Evolutionary conservation across 2,888 invertebrate genomes (phyloP).

Genomic region (Lepidochitona cinerea): DNA sequence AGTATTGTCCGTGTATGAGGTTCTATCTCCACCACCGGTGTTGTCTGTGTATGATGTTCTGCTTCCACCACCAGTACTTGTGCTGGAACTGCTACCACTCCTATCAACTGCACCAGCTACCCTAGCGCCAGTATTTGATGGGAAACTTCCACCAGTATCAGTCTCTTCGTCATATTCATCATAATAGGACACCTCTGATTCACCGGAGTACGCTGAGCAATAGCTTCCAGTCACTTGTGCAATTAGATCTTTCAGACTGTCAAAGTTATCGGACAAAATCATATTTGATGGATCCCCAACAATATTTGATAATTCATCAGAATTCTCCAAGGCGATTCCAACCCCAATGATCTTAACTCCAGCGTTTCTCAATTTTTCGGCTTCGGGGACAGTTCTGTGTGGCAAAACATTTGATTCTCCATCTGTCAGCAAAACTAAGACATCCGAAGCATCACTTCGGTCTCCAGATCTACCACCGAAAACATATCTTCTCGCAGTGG

Average conservation of each 20-base stretch:
- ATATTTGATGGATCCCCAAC: neutral
- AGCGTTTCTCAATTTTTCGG: constrained; percentile 42
- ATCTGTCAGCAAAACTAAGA: constrained; percentile 48
- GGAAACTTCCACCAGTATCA: neutral
- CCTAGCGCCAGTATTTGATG: neutral
- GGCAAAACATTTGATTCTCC: constrained; percentile 58
- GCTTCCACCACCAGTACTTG: neutral
- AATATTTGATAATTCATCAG: constrained; percentile 33
- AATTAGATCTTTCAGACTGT: neutral
- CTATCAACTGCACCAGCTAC: neutral
- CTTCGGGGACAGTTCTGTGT: constrained; percentile 52
- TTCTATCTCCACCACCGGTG: neutral
- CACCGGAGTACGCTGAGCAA: neutral
- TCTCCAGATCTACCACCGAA: neutral
- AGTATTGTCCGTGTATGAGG: neutral
- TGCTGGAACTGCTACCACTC: neutral
- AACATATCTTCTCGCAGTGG: constrained; percentile 29
- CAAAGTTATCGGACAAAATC: neutral
- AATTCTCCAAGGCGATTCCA: constrained; percentile 46
- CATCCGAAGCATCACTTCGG: neutral
- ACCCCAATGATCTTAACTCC: constrained; percentile 58
- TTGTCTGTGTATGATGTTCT: neutral
- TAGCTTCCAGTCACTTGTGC: neutral
- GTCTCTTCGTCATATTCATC: neutral
- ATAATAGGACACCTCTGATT: neutral